Conservation (phyloP, 2,797 vertebrate genomes). For the Tokudaia tokunoshimensis region DNA sequence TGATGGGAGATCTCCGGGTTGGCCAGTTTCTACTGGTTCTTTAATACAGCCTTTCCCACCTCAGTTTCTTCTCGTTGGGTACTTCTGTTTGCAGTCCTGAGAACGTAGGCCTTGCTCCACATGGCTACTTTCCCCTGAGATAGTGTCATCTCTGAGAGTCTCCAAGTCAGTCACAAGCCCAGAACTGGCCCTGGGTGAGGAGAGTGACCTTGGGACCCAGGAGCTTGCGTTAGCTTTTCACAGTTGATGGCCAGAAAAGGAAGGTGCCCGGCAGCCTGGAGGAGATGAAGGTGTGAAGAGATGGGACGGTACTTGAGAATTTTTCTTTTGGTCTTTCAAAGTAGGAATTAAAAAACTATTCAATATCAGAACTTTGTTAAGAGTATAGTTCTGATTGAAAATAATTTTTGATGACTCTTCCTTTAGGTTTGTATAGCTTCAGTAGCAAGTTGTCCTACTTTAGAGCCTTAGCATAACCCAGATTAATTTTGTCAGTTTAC, state of each 20-base stretch:
- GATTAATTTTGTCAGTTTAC: constrained; percentile 25
- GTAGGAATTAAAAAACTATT: constrained; percentile 14
- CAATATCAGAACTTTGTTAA: not conserved
- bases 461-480: not conserved
- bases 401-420: not conserved
- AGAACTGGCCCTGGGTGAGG: not conserved
- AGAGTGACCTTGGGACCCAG: not conserved
- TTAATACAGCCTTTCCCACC: constrained; percentile 28
- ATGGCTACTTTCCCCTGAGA: not conserved
- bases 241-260: not conserved
- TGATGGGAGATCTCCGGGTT: constrained; percentile 11
- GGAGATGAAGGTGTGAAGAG: not conserved
- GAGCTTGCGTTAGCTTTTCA: not conserved
- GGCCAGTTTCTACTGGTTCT: constrained; percentile 31
- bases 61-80: constrained; percentile 5
- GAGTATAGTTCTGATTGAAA: not conserved
- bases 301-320: not conserved
- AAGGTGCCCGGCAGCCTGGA: not conserved
- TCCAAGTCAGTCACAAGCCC: not conserved
- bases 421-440: constrained; percentile 33
- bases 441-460: not conserved
- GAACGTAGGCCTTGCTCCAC: not conserved
- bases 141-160: not conserved
- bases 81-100: not conserved
- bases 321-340: constrained; percentile 53